These are phyloP conservation scores for Pelochelys cantorii DNA, from an alignment of 2,797 vertebrate genomes.

Conservation along the genomic window DNA sequence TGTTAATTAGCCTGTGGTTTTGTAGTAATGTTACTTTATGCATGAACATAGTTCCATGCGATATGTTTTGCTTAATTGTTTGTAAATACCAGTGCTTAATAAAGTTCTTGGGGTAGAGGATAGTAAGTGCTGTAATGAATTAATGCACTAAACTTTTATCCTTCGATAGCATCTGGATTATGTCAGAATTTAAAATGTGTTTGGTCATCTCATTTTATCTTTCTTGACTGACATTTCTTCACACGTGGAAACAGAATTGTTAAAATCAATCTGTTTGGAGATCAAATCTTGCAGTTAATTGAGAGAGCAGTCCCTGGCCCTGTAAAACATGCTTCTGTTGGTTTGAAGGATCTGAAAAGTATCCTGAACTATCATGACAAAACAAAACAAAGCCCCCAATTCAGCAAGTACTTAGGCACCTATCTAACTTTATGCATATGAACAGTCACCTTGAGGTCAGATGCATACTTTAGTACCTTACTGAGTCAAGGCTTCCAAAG, in stretches of 20 bases:
- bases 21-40: not conserved
- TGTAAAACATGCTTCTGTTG: not conserved
- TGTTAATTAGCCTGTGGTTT: accelerated
- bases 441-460: not conserved
- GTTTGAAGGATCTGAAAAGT: not conserved
- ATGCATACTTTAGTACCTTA: not conserved
- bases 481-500: not conserved
- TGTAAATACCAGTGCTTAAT: not conserved
- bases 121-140: not conserved
- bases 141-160: not conserved
- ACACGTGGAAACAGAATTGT: not conserved
- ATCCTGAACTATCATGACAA: not conserved
- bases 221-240: not conserved
- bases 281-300: not conserved
- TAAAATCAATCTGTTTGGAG: not conserved
- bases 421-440: not conserved
- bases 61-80: not conserved
- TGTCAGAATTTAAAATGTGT: not conserved
- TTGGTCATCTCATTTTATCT: not conserved
- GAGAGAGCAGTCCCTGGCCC: not conserved
- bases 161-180: not conserved
- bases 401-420: not conserved
- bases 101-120: not conserved
- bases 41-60: not conserved
- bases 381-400: not conserved